phyloP scores from a whole-genome alignment of 2,113 vertebrate genomes.

The Paradoxurus hermaphroditus region DNA sequence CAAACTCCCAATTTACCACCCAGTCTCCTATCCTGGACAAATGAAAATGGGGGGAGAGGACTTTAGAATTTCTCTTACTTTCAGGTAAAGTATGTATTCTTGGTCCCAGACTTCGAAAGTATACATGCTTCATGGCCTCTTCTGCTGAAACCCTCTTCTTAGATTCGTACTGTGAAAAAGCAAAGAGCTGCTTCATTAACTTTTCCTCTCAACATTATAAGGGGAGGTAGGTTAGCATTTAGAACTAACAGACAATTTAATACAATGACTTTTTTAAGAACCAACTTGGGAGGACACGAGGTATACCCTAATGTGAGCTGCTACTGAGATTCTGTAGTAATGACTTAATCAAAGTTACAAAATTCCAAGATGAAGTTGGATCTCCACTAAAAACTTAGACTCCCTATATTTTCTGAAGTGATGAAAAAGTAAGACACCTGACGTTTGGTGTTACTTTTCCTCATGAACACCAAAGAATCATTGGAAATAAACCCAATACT shows the following conservation, averaged over 20 bases:
- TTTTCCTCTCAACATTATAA: constrained; percentile 1
- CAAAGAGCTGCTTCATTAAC: constrained; percentile 36
- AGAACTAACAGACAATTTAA: neutral
- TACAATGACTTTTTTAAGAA: neutral
- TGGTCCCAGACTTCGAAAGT: constrained; percentile 96
- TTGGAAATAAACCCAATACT: neutral
- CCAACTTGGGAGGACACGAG: neutral
- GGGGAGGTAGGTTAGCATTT: neutral
- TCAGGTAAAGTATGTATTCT: constrained; percentile 92
- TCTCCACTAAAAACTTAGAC: constrained; percentile 54
- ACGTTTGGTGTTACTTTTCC: neutral
- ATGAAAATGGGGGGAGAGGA: constrained; percentile 6
- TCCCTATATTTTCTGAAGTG: constrained; percentile 20
- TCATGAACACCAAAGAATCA: neutral
- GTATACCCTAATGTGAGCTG: constrained; percentile 7
- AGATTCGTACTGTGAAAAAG: constrained; percentile 92
- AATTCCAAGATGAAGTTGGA: constrained; percentile 38
- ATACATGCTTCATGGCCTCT: constrained; percentile 96
- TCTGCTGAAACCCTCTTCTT: constrained; percentile 98
- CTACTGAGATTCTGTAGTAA: neutral
- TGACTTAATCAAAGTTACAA: neutral
- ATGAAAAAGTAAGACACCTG: constrained; percentile 46
- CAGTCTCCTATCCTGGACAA: neutral
- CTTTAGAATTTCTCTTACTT: constrained; percentile 87
- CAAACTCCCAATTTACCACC: neutral